Percentiles rank a stretch among this genome's conserved stretches.
Conservation (phyloP, 2,113 vertebrate species). For the Syngnathus typhle region DNA sequence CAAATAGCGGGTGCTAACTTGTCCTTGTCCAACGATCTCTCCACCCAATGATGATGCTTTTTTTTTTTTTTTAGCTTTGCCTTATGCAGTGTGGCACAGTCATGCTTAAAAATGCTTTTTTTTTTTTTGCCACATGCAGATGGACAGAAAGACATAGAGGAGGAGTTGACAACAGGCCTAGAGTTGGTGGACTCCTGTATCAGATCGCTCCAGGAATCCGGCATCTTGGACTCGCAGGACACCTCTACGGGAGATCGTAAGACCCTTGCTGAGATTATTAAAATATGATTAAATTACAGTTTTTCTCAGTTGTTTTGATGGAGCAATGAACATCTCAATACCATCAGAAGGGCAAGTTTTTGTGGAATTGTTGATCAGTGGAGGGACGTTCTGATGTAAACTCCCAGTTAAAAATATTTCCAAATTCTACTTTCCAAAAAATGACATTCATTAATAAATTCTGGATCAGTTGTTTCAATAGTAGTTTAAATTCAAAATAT, state of each 20-base stretch:
- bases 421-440: no score
- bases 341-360: no score
- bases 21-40: no score
- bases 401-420: no score
- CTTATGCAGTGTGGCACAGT: not conserved
- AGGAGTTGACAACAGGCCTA: conserved; percentile 94
- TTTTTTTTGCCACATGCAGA: conserved; percentile 63
- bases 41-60: no score
- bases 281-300: not conserved
- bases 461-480: not conserved
- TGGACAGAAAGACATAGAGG: conserved; percentile 97
- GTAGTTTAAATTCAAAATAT: not conserved
- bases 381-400: no score
- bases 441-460: not conserved
- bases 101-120: not conserved
- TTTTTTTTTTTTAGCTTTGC: no score
- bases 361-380: no score
- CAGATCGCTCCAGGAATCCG: conserved; percentile 92
- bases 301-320: no score
- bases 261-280: conserved; percentile 26
- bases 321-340: no score
- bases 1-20: not conserved
- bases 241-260: conserved; percentile 87
- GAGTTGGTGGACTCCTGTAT: conserved; percentile 98
- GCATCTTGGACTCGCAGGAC: conserved; percentile 94